Percentiles rank a stretch among this genome's conserved stretches.
Conservation (phyloP, 2,797 vertebrate genomes). For the Calcarius lapponicus region DNA sequence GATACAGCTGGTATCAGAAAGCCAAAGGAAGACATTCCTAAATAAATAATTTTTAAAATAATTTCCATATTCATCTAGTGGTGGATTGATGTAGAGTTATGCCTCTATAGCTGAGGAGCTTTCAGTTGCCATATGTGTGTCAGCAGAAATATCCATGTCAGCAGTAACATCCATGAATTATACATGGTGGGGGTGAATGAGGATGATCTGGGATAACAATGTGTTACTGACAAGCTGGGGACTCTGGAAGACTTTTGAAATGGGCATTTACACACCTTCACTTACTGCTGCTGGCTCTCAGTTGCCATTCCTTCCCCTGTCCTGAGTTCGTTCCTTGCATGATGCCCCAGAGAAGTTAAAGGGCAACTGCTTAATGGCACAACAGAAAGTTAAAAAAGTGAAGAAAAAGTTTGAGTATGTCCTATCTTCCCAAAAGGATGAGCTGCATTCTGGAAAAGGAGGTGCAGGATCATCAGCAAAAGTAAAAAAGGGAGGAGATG, state of each 20-base stretch:
- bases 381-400: neutral
- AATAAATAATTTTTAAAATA: neutral
- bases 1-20: neutral
- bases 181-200: rapidly evolving
- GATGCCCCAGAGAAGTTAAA: neutral
- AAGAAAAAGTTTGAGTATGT: neutral
- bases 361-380: neutral
- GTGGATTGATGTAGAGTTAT: neutral
- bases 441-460: neutral
- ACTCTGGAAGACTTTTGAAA: neutral
- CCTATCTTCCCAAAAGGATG: neutral
- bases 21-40: neutral
- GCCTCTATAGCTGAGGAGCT: neutral
- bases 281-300: neutral
- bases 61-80: neutral
- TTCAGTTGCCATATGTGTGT: neutral
- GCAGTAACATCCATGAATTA: neutral
- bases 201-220: neutral
- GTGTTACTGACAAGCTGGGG: neutral
- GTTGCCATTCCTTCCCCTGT: neutral
- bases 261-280: neutral
- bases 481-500: neutral
- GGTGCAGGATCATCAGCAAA: neutral
- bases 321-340: neutral
- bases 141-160: no score